Evolutionary conservation across 2,888 invertebrate genomes (phyloP), one percentile per base, ranked within the genome.

Genomic region (Tolmerus cingulatus): DNA sequence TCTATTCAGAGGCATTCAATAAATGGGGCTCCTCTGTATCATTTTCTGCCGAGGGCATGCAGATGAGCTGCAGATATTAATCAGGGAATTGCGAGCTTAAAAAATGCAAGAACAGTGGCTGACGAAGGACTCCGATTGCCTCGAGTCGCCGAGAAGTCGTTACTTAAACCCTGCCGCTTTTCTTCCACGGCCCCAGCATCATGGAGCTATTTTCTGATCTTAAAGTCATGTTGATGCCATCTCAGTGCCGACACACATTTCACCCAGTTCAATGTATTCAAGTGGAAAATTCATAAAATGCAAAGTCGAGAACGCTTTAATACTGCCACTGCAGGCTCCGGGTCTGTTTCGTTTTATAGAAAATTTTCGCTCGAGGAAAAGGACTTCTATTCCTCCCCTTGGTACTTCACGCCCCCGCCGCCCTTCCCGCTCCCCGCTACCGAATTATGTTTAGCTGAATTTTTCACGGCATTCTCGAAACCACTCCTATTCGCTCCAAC

Each of bases 231-330:
- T 76, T n/a, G 34, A 76, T 76, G 34, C 37, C 76, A 76, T 76
- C 37, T 76, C 76, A 7, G 37, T 76, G 34, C 37, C 76, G 76
- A 30, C 76, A 76, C 37, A 76, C 76, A 76, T 76, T 76, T 37
- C 37, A 34, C 37, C n/a, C 76, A 19, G 16, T 34, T 37, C 76
- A 37, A 76, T 76, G 76, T 37, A 74, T 27, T 46, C 76, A 16
- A 76, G 76, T 76, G 76, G 76, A 76, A 66, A 66, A 66, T 66
- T 66, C 66, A 66, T 66, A 66, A 66, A 76, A 76, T 76, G 76
- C 76, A 30, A 76, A 76, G 76, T 76, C 19, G 14, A 37, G 76
- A 37, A 37, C 76, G 27, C 76, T 76, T 76, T 76, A 76, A 76
- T 76, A 14, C 76, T 7, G 37, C n/a, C 37, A 27, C 23, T 66